phyloP scores from a whole-genome alignment of 2,888 invertebrate species.

The Mactromeris polynyma region DNA sequence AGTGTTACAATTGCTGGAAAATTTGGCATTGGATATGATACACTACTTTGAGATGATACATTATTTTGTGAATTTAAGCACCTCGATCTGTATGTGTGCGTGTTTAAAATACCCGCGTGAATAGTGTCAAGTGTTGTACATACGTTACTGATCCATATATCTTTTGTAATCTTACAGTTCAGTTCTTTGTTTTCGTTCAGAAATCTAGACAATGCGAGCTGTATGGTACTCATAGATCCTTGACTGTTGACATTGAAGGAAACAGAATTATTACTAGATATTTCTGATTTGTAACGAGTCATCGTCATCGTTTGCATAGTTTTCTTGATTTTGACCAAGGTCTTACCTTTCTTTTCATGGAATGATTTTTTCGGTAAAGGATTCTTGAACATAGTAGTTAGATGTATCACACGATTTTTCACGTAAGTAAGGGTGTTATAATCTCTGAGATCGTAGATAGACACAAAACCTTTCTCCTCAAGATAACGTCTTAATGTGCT shows the following conservation, averaged over 20 bases:
- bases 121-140: conserved; percentile 36
- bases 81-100: conserved; percentile 12
- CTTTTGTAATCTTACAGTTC: neutral
- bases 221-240: conserved; percentile 25
- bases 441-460: conserved; percentile 32
- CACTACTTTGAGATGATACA: neutral
- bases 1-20: conserved; percentile 31
- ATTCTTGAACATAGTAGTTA: conserved; percentile 16
- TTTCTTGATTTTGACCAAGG: conserved; percentile 29
- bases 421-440: conserved; percentile 26
- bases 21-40: conserved; percentile 31
- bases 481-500: neutral
- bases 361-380: conserved; percentile 21
- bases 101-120: conserved; percentile 30
- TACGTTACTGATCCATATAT: conserved; percentile 33
- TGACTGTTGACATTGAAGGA: conserved; percentile 40
- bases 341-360: conserved; percentile 33
- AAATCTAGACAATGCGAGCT: conserved; percentile 25
- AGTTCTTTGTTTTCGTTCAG: conserved; percentile 30
- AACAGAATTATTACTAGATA: neutral
- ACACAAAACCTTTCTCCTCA: conserved; percentile 31
- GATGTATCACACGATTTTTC: conserved; percentile 33
- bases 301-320: conserved; percentile 21
- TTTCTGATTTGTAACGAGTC: conserved; percentile 33
- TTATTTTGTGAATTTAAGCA: neutral